Percentiles rank a stretch among this genome's conserved stretches.
Evolutionary conservation across 2,888 invertebrate genomes (phyloP).

Genomic region (Archips xylosteana): DNA sequence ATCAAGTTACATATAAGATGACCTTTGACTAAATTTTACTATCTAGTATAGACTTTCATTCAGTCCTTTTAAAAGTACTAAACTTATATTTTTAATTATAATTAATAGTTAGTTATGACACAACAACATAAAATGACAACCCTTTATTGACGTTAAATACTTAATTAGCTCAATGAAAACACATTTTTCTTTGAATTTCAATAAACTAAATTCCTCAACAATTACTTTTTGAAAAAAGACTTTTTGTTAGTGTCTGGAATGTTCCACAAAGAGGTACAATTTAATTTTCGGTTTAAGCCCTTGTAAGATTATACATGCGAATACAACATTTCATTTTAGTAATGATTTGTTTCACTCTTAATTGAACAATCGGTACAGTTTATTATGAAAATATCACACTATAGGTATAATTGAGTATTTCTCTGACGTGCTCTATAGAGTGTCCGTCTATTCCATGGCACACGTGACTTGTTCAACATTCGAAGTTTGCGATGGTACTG

Average conservation of each 20-base stretch:
- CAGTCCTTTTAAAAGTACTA: neutral
- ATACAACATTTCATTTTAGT: neutral
- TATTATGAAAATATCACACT: slow-evolving; percentile 49
- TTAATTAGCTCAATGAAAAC: neutral
- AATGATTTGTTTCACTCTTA: slow-evolving; percentile 2
- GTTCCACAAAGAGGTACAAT: slow-evolving; percentile 4
- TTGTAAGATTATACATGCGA: neutral
- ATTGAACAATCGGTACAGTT: slow-evolving; percentile 19
- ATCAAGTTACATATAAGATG: slow-evolving; percentile 9
- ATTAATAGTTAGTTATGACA: slow-evolving; percentile 22
- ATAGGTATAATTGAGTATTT: slow-evolving; percentile 48
- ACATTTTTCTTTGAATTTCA: neutral
- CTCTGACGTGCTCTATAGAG: slow-evolving; percentile 25
- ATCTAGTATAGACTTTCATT: neutral
- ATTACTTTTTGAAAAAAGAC: neutral
- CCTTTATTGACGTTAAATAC: neutral
- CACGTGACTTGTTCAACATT: slow-evolving; percentile 52
- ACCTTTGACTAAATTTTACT: neutral
- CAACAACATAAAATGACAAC: slow-evolving; percentile 9
- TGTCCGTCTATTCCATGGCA: slow-evolving; percentile 21
- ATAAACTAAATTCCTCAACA: neutral
- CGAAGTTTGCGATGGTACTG: slow-evolving; percentile 55
- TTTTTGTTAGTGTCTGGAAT: slow-evolving; percentile 15
- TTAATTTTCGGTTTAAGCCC: neutral
- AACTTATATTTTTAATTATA: neutral